Base-by-base conservation (phyloP, 2,113 vertebrate species). In the Urocitellus parryii region DNA sequence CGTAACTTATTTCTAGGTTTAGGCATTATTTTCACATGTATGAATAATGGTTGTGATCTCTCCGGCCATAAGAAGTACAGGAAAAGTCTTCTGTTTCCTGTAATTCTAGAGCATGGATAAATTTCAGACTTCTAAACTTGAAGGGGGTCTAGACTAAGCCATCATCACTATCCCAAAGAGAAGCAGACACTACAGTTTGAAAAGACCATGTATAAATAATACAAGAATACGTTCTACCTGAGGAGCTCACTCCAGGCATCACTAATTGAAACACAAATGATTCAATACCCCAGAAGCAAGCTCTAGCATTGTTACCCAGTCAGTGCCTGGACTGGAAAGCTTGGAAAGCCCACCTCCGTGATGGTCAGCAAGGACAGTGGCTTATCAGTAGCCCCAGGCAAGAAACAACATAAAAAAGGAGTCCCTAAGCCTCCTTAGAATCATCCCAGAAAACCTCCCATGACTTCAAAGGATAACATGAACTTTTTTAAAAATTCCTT, bases 191-290 rank as follows among this genome's bases (percentile, higher is more conserved):
- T 1, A 25, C 27, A 45, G 2, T 91, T 87, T 42, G 74, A 45
- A 34, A 87, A 63, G 74, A 11, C 1, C 6, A 9, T 2, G 20
- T 34, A 20, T 68, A 68, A 95, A 90, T 63, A 77, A 90, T 63
- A 39, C 72, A 7, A 51, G 58, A 61, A 56, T 58, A 67, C 25
- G 37, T 80, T 65, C 68, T 83, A 70, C 56, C 51, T 51, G n/a
- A 90, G 65, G 67, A 92, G 77, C 89, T 84, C 63, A 65, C 76
- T n/a, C 32, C 32, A 24, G 45, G 73, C 72, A 29, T 84, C 11
- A 8, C 70, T 90, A 74, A 97, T 22, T 84, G 87, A 93, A 65
- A 63, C 56, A 74, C 65, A 88, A 87, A 82, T 79, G 27, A 93
- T 4, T 78, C 82, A n/a, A 9, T n/a, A n/a, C 6, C 53, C 61